A percentile compares a stretch with the other conserved stretches of the same genome.
These are phyloP conservation scores for Callyntrura sp. DNA, from an alignment of 2,888 invertebrate species.

Conservation along the genomic window DNA sequence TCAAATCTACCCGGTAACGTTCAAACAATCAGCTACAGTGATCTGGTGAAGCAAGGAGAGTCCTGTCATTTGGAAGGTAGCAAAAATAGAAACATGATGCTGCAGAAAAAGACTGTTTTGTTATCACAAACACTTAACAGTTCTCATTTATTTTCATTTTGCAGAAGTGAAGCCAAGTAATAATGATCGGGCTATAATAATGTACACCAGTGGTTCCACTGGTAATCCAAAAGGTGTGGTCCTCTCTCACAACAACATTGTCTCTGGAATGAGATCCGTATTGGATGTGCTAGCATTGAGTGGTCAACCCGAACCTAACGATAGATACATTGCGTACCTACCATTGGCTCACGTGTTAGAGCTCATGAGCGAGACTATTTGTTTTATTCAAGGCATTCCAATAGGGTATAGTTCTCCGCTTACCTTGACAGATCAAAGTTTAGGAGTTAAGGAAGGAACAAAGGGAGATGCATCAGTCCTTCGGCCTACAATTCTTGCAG, in stretches of 20 bases:
- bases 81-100: constrained; percentile 5
- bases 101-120: no score
- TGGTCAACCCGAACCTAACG: constrained; percentile 85
- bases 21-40: constrained; percentile 71
- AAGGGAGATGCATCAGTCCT: constrained; percentile 97
- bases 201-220: constrained; percentile 99
- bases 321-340: constrained; percentile 97
- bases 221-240: constrained; percentile 88
- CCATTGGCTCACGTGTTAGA: constrained; percentile 99
- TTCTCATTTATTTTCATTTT: not conserved
- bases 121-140: no score
- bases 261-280: constrained; percentile 92
- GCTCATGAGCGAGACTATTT: constrained; percentile 87
- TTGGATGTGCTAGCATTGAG: constrained; percentile 88
- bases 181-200: constrained; percentile 97
- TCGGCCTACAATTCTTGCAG: constrained; percentile 96
- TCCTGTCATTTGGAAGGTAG: constrained; percentile 58
- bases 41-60: constrained; percentile 72
- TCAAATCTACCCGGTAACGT: constrained; percentile 73
- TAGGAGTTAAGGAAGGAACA: constrained; percentile 97
- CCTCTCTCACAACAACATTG: constrained; percentile 92
- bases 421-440: constrained; percentile 96
- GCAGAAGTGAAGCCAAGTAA: constrained; percentile 85
- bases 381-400: constrained; percentile 82
- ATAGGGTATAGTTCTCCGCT: constrained; percentile 97